Evolutionary conservation across 2,888 invertebrate genomes (phyloP).

Genomic region (Melanotus villosus): DNA sequence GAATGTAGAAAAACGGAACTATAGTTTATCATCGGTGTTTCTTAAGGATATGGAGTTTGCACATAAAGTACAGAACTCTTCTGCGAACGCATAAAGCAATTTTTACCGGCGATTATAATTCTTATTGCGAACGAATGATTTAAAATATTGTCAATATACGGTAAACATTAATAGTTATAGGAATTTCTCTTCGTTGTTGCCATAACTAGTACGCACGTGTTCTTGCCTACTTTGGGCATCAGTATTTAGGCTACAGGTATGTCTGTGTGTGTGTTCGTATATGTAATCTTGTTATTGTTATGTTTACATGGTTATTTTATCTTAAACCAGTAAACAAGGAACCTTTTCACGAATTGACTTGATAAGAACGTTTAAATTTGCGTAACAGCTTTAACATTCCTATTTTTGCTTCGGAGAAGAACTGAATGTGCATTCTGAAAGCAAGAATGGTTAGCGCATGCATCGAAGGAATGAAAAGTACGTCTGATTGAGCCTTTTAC

Average conservation of each 20-base stretch:
- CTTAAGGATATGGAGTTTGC: constrained; percentile 14
- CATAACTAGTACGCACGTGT: constrained; percentile 54
- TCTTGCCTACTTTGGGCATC: constrained; percentile 45
- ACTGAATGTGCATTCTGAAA: too few relatives aligned
- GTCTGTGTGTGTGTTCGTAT: constrained; percentile 17
- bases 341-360: constrained; percentile 1
- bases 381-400: too few relatives aligned
- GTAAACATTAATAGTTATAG: constrained; percentile 47
- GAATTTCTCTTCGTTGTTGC: constrained; percentile 51
- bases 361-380: constrained; percentile 8
- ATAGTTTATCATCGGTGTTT: constrained; percentile 28
- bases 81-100: constrained; percentile 42
- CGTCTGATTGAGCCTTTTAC: too few relatives aligned
- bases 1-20: constrained; percentile 31
- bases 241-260: constrained; percentile 49
- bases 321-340: constrained; percentile 22
- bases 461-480: too few relatives aligned
- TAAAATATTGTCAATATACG: constrained; percentile 44
- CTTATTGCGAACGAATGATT: constrained; percentile 47
- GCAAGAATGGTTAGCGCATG: too few relatives aligned
- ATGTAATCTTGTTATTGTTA: constrained; percentile 25
- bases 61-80: constrained; percentile 34
- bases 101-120: constrained; percentile 46
- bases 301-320: constrained; percentile 30
- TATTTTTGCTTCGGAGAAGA: too few relatives aligned